Base-by-base conservation (phyloP, 2,888 invertebrate species). In the Hoplodrina blanda region DNA sequence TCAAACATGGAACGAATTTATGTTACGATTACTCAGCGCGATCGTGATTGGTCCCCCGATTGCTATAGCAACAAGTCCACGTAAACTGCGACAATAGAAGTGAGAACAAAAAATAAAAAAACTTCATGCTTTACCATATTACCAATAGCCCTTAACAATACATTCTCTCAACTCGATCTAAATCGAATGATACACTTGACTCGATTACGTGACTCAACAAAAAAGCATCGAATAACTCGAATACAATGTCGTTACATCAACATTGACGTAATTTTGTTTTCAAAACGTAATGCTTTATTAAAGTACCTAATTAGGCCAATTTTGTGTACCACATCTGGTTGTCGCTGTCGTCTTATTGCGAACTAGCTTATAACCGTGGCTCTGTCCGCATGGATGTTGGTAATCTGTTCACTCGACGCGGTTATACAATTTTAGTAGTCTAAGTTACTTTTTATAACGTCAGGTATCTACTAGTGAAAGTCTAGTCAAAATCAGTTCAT, bases 241-340 rank as follows among this genome's bases (percentile, higher is more conserved):
- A 56, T 59, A 78, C 52, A 64, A 61, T 57, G 33, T 33, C 10
- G 57, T 78, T 78, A 82, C 78, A 60, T 78, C 82, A 82, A 68
- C 78, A 68, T 4, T 11, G 37, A 78, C 59, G 78, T 67, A 67
- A 82, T 78, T 73, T 25, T 82, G 62, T 60, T 82, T 73, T 73
- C 60, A 19, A 56, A 73, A 78, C 62, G 73, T 82, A 82, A 78
- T 82, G 59, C 67, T 65, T 82, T 82, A 78, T 54, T 78, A 65
- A 19, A 56, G 37, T 56, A 46, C 46, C 15, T 46, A 78, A 78
- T 78, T 82, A 82, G 67, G 55, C 19, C 56, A 62, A 68, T 64
- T 64, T 64, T 65, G 52, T 62, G 30, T 64, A 55, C 52, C 49
- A 19, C 64, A 59, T 63, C 44, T 63, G 61, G 41, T 55, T 61